These are phyloP conservation scores for Papilio protenor DNA, from an alignment of 2,888 invertebrate species.

Conservation along the genomic window DNA sequence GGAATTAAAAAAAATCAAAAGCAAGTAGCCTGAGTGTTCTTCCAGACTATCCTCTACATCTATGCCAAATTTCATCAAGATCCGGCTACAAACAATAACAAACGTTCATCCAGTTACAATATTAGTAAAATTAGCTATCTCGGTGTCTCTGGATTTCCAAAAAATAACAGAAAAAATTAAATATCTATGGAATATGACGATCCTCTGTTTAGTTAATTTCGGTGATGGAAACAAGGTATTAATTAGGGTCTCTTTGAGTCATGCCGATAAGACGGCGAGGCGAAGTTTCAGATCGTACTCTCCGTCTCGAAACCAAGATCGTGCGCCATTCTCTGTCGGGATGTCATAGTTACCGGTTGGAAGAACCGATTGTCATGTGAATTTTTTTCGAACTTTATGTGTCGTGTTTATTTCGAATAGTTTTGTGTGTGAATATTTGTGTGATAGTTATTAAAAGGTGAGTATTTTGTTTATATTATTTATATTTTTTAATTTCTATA, in stretches of 20 bases:
- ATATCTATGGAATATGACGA: too few species aligned
- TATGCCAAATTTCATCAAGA: too few species aligned
- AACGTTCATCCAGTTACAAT: too few species aligned
- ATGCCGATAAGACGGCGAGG: conserved; percentile 30
- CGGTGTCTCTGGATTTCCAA: too few species aligned
- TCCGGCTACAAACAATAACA: too few species aligned
- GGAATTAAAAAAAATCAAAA: too few species aligned
- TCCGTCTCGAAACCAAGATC: conserved; percentile 31
- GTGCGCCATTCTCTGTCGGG: conserved; percentile 41
- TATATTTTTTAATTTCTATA: too few species aligned
- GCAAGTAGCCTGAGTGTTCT: too few species aligned
- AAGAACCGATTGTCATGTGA: conserved; percentile 12
- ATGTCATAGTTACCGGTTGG: conserved; percentile 37
- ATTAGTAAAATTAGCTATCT: too few species aligned
- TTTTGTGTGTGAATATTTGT: conserved; percentile 36
- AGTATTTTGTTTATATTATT: neutral
- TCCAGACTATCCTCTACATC: too few species aligned
- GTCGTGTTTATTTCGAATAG: conserved; percentile 12
- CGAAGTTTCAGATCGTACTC: conserved; percentile 31
- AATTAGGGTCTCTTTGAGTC: conserved; percentile 33
- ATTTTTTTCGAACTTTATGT: conserved; percentile 22
- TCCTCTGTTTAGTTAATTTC: neutral
- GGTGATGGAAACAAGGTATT: conserved; percentile 21
- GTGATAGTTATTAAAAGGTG: neutral
- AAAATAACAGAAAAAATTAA: too few species aligned